Conservation (phyloP, 2,113 vertebrate genomes). For the Amphiprion ocellaris region DNA sequence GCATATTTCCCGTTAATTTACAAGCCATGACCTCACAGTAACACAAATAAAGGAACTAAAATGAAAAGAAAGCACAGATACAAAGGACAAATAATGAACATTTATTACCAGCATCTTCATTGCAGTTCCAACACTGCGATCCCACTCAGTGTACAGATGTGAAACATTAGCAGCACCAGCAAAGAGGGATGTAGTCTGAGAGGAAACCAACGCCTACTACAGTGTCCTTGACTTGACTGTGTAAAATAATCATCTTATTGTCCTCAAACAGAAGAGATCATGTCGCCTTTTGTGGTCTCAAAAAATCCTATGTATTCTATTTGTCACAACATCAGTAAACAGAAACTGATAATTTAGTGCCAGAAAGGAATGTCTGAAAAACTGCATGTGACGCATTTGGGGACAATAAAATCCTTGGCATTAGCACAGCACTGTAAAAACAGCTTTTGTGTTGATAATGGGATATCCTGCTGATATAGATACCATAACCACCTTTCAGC, state of each 20-base stretch:
- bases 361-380: constrained; percentile 53
- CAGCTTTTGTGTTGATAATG: constrained; percentile 78
- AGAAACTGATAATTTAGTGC: constrained; percentile 49
- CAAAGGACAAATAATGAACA: neutral
- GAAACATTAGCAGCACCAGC: neutral
- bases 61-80: neutral
- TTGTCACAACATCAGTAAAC: constrained; percentile 40
- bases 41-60: too few relatives aligned
- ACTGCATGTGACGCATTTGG: constrained; percentile 73
- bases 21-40: too few relatives aligned
- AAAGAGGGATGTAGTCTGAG: constrained; percentile 24
- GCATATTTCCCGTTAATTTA: too few relatives aligned
- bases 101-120: neutral
- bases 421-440: constrained; percentile 68
- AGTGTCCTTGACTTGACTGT: constrained; percentile 57
- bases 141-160: neutral
- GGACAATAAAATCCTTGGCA: constrained; percentile 72
- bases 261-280: constrained; percentile 51
- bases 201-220: constrained; percentile 39
- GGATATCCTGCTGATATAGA: constrained; percentile 81
- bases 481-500: constrained; percentile 20
- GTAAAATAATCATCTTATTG: constrained; percentile 61
- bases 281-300: constrained; percentile 29
- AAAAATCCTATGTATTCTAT: constrained; percentile 20
- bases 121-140: too few relatives aligned